phyloP scores from a whole-genome alignment of 2,888 invertebrate genomes.

The Phortica okadai region DNA sequence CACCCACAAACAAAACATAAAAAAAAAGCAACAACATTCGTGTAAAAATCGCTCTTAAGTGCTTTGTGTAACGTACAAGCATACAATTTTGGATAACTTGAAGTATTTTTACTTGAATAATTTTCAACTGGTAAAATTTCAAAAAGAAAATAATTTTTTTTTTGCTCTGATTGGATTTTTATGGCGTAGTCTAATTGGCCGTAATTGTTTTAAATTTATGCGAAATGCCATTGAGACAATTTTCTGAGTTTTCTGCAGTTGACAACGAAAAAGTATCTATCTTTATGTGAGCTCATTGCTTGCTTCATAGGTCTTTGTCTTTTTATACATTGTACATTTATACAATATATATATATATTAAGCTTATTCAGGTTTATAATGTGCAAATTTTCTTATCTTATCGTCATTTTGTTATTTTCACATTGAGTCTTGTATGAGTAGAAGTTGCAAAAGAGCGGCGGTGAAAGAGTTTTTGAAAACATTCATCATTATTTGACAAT shows the following conservation, averaged over 20 bases:
- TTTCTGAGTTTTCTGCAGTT: conserved; percentile 3
- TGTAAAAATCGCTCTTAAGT: neutral
- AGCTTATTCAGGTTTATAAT: no score
- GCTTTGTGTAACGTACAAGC: conserved; percentile 1
- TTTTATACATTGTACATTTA: no score
- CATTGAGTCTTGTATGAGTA: no score
- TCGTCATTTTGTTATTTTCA: no score
- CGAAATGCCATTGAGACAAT: neutral
- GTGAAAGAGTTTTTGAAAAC: no score
- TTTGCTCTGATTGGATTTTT: neutral
- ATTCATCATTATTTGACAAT: no score
- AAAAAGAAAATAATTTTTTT: neutral
- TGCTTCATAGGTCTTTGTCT: neutral
- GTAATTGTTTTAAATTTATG: neutral
- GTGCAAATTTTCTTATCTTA: no score
- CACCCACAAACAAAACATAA: no score
- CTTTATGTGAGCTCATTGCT: neutral
- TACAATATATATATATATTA: no score
- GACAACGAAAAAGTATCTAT: neutral
- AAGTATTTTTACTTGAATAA: neutral
- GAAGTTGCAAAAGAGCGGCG: no score
- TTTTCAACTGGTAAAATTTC: conserved; percentile 1
- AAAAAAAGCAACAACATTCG: no score
- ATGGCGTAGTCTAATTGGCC: no score
- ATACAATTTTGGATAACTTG: neutral